Conservation (phyloP, 2,888 invertebrate species). For the Atherix ibis region DNA sequence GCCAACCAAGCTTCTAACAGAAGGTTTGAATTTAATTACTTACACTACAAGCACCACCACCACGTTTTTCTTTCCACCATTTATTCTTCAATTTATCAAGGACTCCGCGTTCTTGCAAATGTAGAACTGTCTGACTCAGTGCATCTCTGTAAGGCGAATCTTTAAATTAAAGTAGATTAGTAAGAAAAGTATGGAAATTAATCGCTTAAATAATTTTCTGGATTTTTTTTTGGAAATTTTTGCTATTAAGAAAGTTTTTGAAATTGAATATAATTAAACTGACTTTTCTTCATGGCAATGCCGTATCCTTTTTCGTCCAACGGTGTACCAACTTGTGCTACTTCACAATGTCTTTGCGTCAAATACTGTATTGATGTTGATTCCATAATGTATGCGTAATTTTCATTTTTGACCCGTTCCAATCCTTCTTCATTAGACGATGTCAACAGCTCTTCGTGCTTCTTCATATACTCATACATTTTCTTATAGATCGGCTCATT, state of each 20-base stretch:
- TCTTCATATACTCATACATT: constrained; percentile 66
- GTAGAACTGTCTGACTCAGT: constrained; percentile 65
- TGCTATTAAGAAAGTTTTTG: too few species aligned
- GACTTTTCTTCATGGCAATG: constrained; percentile 54
- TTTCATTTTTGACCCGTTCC: constrained; percentile 31
- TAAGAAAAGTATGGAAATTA: too few species aligned
- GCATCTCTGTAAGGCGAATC: constrained; percentile 47
- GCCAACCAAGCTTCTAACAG: too few species aligned
- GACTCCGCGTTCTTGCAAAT: constrained; percentile 69
- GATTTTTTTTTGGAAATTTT: too few species aligned
- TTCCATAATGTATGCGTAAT: constrained; percentile 68
- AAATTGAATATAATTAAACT: constrained; percentile 1
- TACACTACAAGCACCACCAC: constrained; percentile 56
- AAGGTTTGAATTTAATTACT: too few species aligned
- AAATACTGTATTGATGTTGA: constrained; percentile 62
- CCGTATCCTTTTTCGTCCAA: constrained; percentile 61
- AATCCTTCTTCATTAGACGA: constrained; percentile 41
- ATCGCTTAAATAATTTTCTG: too few species aligned
- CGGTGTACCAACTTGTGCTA: constrained; percentile 43
- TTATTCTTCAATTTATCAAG: constrained; percentile 62
- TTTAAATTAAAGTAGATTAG: too few species aligned
- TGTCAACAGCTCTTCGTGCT: constrained; percentile 35
- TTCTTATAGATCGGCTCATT: constrained; percentile 59
- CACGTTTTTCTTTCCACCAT: constrained; percentile 82
- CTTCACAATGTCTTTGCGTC: constrained; percentile 46